Evolutionary conservation across 2,113 vertebrate genomes (phyloP).

Genomic region (Psettodes erumei): DNA sequence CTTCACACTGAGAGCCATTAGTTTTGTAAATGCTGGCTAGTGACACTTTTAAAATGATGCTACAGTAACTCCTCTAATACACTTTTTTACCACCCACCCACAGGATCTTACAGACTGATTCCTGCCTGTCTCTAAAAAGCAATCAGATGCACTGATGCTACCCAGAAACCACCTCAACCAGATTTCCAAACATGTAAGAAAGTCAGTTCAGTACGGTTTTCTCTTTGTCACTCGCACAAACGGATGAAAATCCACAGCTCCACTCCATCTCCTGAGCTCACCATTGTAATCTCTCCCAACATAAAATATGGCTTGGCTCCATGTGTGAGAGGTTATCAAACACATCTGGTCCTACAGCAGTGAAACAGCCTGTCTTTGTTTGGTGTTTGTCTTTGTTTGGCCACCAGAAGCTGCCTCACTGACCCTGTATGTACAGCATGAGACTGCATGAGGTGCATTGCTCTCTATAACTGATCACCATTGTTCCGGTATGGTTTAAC

Average conservation of each 20-base stretch:
- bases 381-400: too few species aligned
- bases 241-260: slow-evolving; percentile 10
- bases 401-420: not conserved
- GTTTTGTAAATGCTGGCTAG: not conserved
- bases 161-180: not conserved
- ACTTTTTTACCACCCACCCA: not conserved
- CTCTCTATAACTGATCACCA: not conserved
- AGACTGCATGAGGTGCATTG: too few species aligned
- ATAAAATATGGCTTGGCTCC: slow-evolving; percentile 30
- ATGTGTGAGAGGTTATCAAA: slow-evolving; percentile 27
- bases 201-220: not conserved
- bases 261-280: slow-evolving; percentile 6
- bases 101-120: not conserved
- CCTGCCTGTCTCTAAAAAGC: not conserved
- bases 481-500: not conserved
- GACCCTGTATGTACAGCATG: not conserved
- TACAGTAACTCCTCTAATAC: not conserved
- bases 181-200: not conserved
- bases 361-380: slow-evolving; percentile 5
- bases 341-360: slow-evolving; percentile 5
- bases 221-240: not conserved
- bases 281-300: slow-evolving; percentile 22
- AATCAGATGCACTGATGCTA: slow-evolving; percentile 7
- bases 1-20: not conserved
- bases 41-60: slow-evolving; percentile 3